Evolutionary conservation across 2,797 vertebrate species (phyloP).

Genomic region (Malacoraja senta): DNA sequence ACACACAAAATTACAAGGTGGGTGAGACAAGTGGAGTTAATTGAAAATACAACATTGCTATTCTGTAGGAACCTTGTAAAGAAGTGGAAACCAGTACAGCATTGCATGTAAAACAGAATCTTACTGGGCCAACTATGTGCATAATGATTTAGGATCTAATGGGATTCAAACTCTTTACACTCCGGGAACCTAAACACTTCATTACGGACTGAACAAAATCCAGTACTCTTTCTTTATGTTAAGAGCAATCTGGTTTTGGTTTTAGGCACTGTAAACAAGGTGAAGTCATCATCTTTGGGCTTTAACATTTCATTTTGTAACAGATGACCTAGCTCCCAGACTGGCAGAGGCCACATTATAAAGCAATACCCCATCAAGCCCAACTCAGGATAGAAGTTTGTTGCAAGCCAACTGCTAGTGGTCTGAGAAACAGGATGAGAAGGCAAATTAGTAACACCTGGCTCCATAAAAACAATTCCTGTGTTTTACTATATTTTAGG

Average conservation of each 20-base stretch:
- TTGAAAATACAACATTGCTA: neutral
- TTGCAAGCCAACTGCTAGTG: neutral
- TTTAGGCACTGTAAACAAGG: neutral
- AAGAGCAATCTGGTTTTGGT: conserved; percentile 14
- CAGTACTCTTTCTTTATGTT: neutral
- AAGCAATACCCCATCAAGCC: neutral
- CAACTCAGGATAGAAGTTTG: neutral
- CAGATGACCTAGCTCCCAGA: neutral
- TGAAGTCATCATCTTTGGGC: neutral
- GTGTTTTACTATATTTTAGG: conserved; percentile 36
- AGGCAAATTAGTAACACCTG: neutral
- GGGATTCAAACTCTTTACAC: neutral
- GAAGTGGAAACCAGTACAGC: too few relatives aligned
- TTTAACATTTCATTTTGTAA: neutral
- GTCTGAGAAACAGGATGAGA: neutral
- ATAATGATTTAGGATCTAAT: neutral
- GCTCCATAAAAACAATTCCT: neutral
- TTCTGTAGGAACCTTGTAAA: neutral
- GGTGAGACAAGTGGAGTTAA: neutral
- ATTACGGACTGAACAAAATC: neutral
- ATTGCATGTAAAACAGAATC: neutral
- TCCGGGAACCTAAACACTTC: neutral
- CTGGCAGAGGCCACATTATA: conserved; percentile 6
- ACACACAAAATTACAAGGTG: too few relatives aligned
- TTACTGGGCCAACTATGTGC: neutral